Evolutionary conservation across 2,797 vertebrate genomes (phyloP).

Genomic region (Xenentodon cancila): DNA sequence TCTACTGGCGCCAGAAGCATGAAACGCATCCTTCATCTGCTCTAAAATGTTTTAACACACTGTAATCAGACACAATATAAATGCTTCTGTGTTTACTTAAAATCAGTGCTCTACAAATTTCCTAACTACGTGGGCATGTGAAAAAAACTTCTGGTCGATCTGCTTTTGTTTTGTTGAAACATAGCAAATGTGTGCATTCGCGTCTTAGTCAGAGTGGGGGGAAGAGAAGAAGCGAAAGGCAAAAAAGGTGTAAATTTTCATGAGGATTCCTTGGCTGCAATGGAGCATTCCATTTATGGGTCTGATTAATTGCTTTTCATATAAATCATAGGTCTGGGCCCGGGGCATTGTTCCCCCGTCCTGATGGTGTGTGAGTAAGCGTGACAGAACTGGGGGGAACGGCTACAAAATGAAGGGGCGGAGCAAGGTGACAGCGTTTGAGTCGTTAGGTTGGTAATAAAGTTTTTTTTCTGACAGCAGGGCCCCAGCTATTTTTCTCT

Average conservation of each 20-base stretch:
- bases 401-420: conserved; percentile 26
- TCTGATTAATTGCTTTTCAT: conserved; percentile 78
- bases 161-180: conserved; percentile 12
- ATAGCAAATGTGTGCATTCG: conserved; percentile 29
- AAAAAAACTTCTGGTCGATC: conserved; percentile 13
- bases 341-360: conserved; percentile 18
- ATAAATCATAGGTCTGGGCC: conserved; percentile 70
- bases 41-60: neutral
- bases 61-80: neutral
- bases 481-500: conserved; percentile 27
- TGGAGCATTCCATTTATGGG: conserved; percentile 67
- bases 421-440: conserved; percentile 44
- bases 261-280: conserved; percentile 68
- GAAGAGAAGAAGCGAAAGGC: conserved; percentile 43
- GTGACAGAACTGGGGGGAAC: conserved; percentile 17
- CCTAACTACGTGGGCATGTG: neutral
- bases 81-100: conserved; percentile 6
- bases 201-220: conserved; percentile 31
- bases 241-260: conserved; percentile 74
- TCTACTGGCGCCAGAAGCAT: conserved; percentile 1
- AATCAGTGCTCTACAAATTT: conserved; percentile 1
- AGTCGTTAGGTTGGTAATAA: conserved; percentile 39
- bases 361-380: conserved; percentile 42
- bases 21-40: neutral
- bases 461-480: conserved; percentile 38